phyloP scores from a whole-genome alignment of 2,888 invertebrate species.

The Galerucella calmariensis region DNA sequence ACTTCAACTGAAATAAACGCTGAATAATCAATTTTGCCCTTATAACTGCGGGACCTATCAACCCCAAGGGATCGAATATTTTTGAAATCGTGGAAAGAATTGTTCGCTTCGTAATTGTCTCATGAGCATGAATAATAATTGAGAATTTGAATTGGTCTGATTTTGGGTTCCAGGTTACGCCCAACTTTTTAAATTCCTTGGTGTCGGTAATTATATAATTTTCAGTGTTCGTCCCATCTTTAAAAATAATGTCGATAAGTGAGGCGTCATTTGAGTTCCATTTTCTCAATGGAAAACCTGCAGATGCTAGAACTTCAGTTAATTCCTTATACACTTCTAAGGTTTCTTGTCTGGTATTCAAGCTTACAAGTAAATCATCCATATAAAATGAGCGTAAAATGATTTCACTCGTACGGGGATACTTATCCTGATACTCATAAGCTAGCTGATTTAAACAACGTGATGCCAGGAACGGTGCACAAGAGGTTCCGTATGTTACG shows the following conservation, averaged over 20 bases:
- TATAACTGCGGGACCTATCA: too few relatives aligned
- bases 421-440: too few relatives aligned
- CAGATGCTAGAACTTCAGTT: not conserved
- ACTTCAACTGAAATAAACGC: not conserved
- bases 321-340: too few relatives aligned
- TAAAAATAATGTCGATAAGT: not conserved
- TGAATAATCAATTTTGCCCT: not conserved
- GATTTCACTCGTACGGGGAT: too few relatives aligned
- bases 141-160: too few relatives aligned
- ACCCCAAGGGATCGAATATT: too few relatives aligned
- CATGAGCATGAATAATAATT: too few relatives aligned
- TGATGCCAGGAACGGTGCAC: slow-evolving; percentile 28
- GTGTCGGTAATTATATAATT: not conserved
- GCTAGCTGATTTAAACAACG: not conserved
- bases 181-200: too few relatives aligned
- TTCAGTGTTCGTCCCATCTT: not conserved
- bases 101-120: too few relatives aligned
- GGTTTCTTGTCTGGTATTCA: slow-evolving; percentile 7
- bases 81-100: too few relatives aligned
- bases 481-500: slow-evolving; percentile 34
- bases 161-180: too few relatives aligned
- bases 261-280: slow-evolving; percentile 3
- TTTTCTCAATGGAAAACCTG: slow-evolving; percentile 5
- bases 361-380: slow-evolving; percentile 22
- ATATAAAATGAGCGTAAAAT: slow-evolving; percentile 11